Conservation (phyloP, 1,140 invertebrate species). For the Chrysomallon squamiferum region DNA sequence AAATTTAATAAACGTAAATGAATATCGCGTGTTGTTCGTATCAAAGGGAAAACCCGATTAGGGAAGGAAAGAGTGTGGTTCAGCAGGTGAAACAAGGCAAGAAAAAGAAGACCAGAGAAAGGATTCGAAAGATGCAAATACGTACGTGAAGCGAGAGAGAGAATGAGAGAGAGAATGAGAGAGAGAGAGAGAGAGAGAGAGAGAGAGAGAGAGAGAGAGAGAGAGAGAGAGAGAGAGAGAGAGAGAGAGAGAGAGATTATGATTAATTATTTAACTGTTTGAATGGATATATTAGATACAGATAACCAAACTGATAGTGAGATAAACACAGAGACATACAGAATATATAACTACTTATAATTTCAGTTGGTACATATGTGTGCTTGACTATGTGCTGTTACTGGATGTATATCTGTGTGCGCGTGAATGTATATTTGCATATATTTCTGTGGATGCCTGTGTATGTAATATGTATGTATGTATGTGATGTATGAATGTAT, state of each 20-base stretch:
- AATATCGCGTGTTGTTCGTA: neutral
- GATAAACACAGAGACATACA: neutral
- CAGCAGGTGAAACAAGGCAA: too few relatives aligned
- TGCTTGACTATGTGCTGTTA: too few relatives aligned
- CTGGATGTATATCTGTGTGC: too few relatives aligned
- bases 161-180: neutral
- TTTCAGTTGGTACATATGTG: too few relatives aligned
- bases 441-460: too few relatives aligned
- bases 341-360: too few relatives aligned
- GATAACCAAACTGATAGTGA: neutral
- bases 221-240: conserved; percentile 1
- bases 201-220: neutral
- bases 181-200: conserved; percentile 3
- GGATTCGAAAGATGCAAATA: neutral
- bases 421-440: too few relatives aligned
- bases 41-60: neutral
- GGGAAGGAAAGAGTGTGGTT: neutral
- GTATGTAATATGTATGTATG: too few relatives aligned
- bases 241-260: neutral
- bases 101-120: neutral
- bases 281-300: too few relatives aligned
- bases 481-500: too few relatives aligned
- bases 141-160: neutral
- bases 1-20: neutral
- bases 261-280: conserved; percentile 1